A percentile compares a stretch with the other conserved stretches of the same genome.
These are phyloP conservation scores for Solenopsis invicta DNA, from an alignment of 1,140 invertebrate genomes.

Conservation along the genomic window DNA sequence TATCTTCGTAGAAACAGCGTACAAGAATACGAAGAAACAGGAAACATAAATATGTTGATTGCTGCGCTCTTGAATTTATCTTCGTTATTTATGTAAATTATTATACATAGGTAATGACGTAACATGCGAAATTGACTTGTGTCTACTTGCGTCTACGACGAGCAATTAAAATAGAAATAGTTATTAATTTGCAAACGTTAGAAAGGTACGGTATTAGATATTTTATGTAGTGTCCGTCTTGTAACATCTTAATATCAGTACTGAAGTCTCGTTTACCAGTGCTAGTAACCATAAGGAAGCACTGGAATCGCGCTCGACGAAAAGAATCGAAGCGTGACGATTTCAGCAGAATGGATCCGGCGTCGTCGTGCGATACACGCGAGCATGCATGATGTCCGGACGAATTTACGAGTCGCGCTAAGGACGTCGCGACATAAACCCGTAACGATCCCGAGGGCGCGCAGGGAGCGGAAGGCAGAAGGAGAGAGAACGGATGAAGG, in stretches of 20 bases:
- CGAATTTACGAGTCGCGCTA: slow-evolving; percentile 72
- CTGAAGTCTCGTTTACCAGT: background rate
- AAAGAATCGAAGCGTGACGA: slow-evolving; percentile 57
- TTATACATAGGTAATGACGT: no score
- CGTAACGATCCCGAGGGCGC: slow-evolving; percentile 62
- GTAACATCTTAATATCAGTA: slow-evolving; percentile 8
- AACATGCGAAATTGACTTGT: background rate
- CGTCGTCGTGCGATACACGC: slow-evolving; percentile 7
- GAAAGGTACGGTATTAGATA: background rate
- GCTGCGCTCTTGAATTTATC: background rate
- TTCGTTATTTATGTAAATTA: background rate
- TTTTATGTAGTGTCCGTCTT: background rate
- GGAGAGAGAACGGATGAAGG: slow-evolving; percentile 48
- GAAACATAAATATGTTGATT: background rate
- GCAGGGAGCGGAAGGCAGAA: background rate
- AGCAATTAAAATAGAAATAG: slow-evolving; percentile 18
- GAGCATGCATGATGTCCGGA: slow-evolving; percentile 45
- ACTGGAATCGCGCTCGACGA: slow-evolving; percentile 26
- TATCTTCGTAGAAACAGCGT: background rate
- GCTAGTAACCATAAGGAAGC: slow-evolving; percentile 36
- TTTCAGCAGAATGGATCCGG: slow-evolving; percentile 33
- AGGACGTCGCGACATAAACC: slow-evolving; percentile 67
- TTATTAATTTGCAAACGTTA: background rate
- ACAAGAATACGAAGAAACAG: background rate
- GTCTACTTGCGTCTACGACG: background rate